phyloP scores from a whole-genome alignment of 2,888 invertebrate species.

The Archips xylosteana region DNA sequence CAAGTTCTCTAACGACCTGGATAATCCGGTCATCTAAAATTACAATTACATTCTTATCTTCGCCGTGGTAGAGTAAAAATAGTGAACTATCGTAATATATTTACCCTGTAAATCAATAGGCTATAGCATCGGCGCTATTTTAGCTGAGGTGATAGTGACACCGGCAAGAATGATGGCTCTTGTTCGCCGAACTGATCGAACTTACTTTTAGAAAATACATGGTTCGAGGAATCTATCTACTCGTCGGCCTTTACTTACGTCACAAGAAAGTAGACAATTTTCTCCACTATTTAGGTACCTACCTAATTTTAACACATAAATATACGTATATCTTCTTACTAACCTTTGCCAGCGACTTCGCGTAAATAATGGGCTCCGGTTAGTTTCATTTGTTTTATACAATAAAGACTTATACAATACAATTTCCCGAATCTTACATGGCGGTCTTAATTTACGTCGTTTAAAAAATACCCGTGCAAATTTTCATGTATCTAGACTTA shows the following conservation, averaged over 20 bases:
- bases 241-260: neutral
- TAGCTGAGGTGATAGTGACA: conserved; percentile 23
- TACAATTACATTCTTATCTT: neutral
- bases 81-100: conserved; percentile 6
- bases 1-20: too few species aligned
- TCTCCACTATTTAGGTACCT: neutral
- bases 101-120: conserved; percentile 11
- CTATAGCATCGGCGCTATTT: neutral
- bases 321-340: neutral
- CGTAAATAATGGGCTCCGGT: too few species aligned
- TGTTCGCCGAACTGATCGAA: conserved; percentile 26
- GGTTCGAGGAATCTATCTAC: conserved; percentile 1
- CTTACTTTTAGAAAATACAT: conserved; percentile 12
- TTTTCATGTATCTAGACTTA: too few species aligned
- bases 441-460: too few species aligned
- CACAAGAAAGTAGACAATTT: too few species aligned
- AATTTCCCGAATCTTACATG: too few species aligned
- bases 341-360: too few species aligned
- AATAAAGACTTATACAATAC: too few species aligned
- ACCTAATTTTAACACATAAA: neutral
- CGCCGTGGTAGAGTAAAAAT: neutral
- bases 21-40: neutral
- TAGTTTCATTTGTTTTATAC: too few species aligned
- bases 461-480: too few species aligned
- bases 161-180: conserved; percentile 22